Evolutionary conservation across 2,888 invertebrate species (phyloP).

Genomic region (Yponomeuta plumbellus): DNA sequence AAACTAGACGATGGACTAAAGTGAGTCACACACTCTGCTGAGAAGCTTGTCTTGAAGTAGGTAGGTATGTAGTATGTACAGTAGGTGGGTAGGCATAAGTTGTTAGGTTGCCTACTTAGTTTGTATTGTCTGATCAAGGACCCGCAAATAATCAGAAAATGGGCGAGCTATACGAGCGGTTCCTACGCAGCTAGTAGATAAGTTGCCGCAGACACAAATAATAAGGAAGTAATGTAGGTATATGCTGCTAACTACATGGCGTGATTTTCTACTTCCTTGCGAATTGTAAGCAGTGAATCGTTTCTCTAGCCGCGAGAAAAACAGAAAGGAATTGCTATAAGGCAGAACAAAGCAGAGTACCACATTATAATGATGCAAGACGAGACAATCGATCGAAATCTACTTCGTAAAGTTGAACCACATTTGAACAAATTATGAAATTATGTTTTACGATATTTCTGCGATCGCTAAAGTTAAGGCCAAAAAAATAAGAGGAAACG

Average conservation of each 20-base stretch:
- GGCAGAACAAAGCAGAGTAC: not conserved
- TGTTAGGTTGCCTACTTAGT: too few species aligned
- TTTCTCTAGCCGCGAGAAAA: too few species aligned
- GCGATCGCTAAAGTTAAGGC: not conserved
- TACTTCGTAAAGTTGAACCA: not conserved
- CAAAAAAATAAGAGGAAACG: constrained; percentile 9
- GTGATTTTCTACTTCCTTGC: too few species aligned
- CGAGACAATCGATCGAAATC: constrained; percentile 6
- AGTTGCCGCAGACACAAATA: too few species aligned
- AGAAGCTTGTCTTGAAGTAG: not conserved
- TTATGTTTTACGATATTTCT: not conserved
- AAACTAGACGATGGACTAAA: not conserved
- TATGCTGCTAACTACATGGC: too few species aligned
- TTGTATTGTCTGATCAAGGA: too few species aligned
- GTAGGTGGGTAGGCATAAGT: too few species aligned
- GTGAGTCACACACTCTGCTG: not conserved
- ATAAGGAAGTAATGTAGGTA: too few species aligned
- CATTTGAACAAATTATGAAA: not conserved
- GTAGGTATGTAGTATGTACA: not conserved
- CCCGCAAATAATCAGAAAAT: too few species aligned
- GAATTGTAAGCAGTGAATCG: too few species aligned
- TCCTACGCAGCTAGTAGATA: too few species aligned
- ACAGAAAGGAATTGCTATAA: not conserved
- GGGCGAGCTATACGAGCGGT: too few species aligned
- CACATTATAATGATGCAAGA: not conserved